Evolutionary conservation across 2,797 vertebrate genomes (phyloP).

Genomic region (Muraenolepis orangiensis): DNA sequence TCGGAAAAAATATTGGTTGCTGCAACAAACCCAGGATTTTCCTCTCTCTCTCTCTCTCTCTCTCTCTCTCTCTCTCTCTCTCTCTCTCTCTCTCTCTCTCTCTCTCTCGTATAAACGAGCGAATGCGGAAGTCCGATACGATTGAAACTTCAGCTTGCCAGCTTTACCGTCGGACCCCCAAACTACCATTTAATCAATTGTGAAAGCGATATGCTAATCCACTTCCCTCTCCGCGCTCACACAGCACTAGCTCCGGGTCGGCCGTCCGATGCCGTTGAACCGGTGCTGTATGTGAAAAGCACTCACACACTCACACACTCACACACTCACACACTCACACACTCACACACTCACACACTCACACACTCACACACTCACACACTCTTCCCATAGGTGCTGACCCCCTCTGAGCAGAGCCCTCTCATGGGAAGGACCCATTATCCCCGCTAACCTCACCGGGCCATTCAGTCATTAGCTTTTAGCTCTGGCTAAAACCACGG

Average conservation of each 20-base stretch:
- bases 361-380: too few relatives aligned
- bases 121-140: constrained; percentile 12
- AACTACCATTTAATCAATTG: constrained; percentile 60
- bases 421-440: constrained; percentile 72
- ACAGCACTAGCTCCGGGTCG: constrained; percentile 56
- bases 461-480: constrained; percentile 70
- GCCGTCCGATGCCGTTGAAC: constrained; percentile 55
- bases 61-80: too few relatives aligned
- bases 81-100: too few relatives aligned
- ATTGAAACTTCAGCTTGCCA: constrained; percentile 38
- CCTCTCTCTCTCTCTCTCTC: too few relatives aligned
- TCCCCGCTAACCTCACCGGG: constrained; percentile 64
- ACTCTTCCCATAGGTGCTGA: constrained; percentile 70
- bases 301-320: constrained; percentile 71
- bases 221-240: constrained; percentile 61
- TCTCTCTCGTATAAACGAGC: not conserved
- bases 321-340: too few relatives aligned
- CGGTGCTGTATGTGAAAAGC: constrained; percentile 64
- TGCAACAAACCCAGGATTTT: too few relatives aligned
- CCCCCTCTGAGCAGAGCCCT: constrained; percentile 69
- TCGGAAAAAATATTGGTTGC: not conserved
- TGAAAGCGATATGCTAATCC: constrained; percentile 65
- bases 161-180: constrained; percentile 47
- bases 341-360: too few relatives aligned
- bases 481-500: constrained; percentile 58